These are phyloP conservation scores for Megaceryle alcyon DNA, from an alignment of 2,797 vertebrate species.

Conservation along the genomic window DNA sequence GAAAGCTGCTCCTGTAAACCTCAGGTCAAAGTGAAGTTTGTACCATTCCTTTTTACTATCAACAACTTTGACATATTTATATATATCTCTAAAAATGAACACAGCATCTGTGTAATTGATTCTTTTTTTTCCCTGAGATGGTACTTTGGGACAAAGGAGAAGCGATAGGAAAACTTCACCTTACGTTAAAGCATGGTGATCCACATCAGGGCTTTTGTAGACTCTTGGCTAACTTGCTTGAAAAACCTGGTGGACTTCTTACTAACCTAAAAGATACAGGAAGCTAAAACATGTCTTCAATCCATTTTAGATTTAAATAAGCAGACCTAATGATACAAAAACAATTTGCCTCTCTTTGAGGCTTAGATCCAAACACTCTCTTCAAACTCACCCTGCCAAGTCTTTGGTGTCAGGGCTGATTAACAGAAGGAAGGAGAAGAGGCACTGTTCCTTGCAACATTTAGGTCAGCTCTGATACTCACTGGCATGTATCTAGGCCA, in stretches of 20 bases:
- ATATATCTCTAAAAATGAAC: neutral
- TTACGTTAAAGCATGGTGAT: neutral
- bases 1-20: neutral
- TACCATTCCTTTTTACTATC: neutral
- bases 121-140: neutral
- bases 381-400: neutral
- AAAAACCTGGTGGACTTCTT: neutral
- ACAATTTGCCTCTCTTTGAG: neutral
- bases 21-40: neutral
- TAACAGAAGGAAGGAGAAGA: neutral
- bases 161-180: neutral
- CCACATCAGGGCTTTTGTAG: neutral
- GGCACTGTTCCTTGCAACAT: conserved; percentile 8
- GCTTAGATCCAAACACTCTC: neutral
- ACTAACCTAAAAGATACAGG: neutral
- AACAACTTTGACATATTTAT: neutral
- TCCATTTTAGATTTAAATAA: neutral
- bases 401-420: conserved; percentile 33
- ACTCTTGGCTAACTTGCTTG: conserved; percentile 3
- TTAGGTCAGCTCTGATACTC: conserved; percentile 14
- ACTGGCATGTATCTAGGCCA: neutral
- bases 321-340: neutral
- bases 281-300: neutral
- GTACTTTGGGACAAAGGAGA: neutral
- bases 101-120: neutral